Percentiles rank a stretch among this genome's conserved stretches.
phyloP scores from a whole-genome alignment of 2,888 invertebrate species.

The Endotricha flammealis region DNA sequence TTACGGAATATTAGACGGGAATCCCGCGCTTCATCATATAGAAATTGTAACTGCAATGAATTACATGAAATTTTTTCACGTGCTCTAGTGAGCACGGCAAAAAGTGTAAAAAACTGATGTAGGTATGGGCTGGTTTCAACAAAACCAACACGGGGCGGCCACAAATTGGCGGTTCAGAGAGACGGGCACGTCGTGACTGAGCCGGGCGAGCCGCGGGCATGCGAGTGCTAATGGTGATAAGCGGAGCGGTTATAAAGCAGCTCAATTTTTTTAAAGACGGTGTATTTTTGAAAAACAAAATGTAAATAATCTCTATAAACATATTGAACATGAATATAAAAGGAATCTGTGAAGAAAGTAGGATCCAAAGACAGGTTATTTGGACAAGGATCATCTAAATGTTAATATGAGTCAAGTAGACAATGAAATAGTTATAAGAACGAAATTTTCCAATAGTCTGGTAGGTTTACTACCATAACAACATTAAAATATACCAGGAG shows the following conservation, averaged over 20 bases:
- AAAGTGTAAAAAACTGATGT: conserved; percentile 59
- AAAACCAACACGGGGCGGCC: conserved; percentile 76
- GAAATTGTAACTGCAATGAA: not conserved
- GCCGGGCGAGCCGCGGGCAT: conserved; percentile 58
- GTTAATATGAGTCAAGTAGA: too few relatives aligned
- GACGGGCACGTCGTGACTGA: conserved; percentile 69
- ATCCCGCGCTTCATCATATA: too few relatives aligned
- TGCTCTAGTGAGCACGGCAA: conserved; percentile 27
- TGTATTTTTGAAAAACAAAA: conserved; percentile 7
- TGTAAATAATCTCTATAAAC: too few relatives aligned
- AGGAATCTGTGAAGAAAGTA: too few relatives aligned
- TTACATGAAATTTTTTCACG: conserved; percentile 22
- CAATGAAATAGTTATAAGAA: too few relatives aligned
- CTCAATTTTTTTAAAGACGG: conserved; percentile 6
- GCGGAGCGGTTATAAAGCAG: conserved; percentile 31
- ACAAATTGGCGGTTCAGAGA: conserved; percentile 73
- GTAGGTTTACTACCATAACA: too few relatives aligned
- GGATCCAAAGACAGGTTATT: too few relatives aligned
- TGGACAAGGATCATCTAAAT: too few relatives aligned
- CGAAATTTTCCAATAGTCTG: too few relatives aligned
- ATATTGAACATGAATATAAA: too few relatives aligned
- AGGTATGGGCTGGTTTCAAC: conserved; percentile 72
- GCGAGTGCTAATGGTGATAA: conserved; percentile 17
- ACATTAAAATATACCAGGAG: too few relatives aligned
- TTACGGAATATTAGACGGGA: too few relatives aligned